phyloP scores from a whole-genome alignment of 2,888 invertebrate species.

The Seladonia tumulorum region DNA sequence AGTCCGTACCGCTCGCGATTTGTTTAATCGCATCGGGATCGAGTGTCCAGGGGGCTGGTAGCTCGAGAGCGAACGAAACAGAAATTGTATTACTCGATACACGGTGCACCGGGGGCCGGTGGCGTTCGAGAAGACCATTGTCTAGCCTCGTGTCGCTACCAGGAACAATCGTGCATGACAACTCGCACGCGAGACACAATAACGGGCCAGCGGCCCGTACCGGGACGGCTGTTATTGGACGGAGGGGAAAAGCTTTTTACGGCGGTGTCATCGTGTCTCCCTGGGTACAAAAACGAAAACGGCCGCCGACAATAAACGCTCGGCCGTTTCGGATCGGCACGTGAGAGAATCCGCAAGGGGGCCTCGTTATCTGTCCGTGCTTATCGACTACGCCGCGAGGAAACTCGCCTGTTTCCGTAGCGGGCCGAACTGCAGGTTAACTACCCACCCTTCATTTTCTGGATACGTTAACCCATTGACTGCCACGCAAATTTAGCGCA shows the following conservation, averaged over 20 bases:
- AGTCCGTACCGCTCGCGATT: background rate
- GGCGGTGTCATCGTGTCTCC: background rate
- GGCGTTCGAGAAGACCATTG: constrained; percentile 4
- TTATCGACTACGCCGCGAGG: background rate
- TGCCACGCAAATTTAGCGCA: no score
- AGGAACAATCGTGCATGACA: constrained; percentile 53
- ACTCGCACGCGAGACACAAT: constrained; percentile 54
- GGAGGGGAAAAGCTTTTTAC: constrained; percentile 49
- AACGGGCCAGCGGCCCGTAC: constrained; percentile 44
- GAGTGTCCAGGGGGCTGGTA: background rate
- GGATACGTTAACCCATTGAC: no score
- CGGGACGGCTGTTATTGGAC: constrained; percentile 63
- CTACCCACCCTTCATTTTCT: no score
- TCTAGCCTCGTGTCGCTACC: constrained; percentile 39
- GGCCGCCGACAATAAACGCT: background rate
- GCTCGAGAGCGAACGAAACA: background rate
- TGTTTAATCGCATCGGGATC: background rate
- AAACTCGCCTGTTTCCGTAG: no score
- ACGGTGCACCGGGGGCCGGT: background rate
- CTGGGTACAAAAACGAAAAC: background rate
- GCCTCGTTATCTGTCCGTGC: background rate
- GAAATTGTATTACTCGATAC: background rate
- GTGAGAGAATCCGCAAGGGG: background rate
- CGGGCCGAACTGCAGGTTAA: no score
- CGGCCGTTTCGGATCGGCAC: constrained; percentile 1